phyloP scores from a whole-genome alignment of 2,888 invertebrate species.

The Vesta saturnalis region DNA sequence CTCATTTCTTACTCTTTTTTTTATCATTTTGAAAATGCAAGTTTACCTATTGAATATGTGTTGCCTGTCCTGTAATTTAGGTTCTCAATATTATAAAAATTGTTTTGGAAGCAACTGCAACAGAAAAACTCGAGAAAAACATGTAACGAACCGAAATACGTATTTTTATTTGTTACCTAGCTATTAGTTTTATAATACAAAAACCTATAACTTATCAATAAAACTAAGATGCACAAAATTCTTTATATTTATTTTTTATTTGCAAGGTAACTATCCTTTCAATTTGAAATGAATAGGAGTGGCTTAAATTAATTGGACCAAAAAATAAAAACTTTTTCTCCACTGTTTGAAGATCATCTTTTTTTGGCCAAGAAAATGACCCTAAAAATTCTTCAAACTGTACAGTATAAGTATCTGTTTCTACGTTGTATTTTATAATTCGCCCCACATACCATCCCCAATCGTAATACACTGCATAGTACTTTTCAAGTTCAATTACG shows the following conservation, averaged over 20 bases:
- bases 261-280: too few species aligned
- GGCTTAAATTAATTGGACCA: too few species aligned
- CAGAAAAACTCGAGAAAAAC: neutral
- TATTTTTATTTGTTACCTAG: neutral
- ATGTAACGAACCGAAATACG: too few species aligned
- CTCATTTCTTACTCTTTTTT: too few species aligned
- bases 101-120: neutral
- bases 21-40: too few species aligned
- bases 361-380: too few species aligned
- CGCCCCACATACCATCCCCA: neutral
- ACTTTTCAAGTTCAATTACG: neutral
- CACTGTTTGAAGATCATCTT: too few species aligned
- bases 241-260: too few species aligned
- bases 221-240: neutral
- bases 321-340: neutral
- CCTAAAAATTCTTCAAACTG: too few species aligned
- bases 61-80: too few species aligned
- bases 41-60: too few species aligned
- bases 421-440: neutral
- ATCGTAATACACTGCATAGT: conserved; percentile 1
- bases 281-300: too few species aligned
- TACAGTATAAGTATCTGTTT: neutral
- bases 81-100: neutral
- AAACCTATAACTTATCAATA: neutral
- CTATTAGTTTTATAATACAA: neutral